Conservation (phyloP, 2,888 invertebrate genomes). For the Leptopilina myrica region DNA sequence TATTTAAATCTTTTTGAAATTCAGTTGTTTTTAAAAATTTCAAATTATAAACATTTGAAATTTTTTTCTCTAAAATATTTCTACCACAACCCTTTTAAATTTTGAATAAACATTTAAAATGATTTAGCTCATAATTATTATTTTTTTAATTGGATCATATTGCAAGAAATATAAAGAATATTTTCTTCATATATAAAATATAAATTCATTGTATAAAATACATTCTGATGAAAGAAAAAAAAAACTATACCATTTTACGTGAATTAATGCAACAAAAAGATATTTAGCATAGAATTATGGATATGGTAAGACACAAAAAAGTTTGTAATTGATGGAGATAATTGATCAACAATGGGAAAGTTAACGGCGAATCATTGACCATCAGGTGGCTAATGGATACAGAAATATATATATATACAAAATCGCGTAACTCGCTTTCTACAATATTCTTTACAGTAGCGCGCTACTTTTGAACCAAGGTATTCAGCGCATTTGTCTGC, state of each 20-base stretch:
- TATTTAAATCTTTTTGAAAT: no score
- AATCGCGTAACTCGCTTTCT: conserved; percentile 67
- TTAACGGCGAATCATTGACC: conserved; percentile 56
- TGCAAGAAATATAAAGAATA: no score
- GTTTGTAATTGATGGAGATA: not conserved
- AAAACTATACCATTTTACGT: not conserved
- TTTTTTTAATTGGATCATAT: no score
- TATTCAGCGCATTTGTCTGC: conserved; percentile 40
- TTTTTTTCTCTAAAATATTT: no score
- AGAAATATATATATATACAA: conserved; percentile 42
- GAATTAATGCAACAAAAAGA: not conserved
- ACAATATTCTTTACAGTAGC: conserved; percentile 52
- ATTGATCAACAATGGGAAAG: conserved; percentile 45
- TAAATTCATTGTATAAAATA: no score
- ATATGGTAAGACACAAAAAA: not conserved
- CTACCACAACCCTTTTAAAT: no score
- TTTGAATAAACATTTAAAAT: no score
- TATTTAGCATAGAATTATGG: not conserved
- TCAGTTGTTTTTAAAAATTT: no score
- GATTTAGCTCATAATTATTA: no score
- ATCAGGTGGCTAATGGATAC: conserved; percentile 56
- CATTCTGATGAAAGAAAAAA: no score
- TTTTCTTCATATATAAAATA: no score
- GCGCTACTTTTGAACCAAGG: conserved; percentile 40
- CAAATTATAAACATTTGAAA: no score